phyloP scores from a whole-genome alignment of 2,113 vertebrate species.

The Stomatorhinus ivindoensis region DNA sequence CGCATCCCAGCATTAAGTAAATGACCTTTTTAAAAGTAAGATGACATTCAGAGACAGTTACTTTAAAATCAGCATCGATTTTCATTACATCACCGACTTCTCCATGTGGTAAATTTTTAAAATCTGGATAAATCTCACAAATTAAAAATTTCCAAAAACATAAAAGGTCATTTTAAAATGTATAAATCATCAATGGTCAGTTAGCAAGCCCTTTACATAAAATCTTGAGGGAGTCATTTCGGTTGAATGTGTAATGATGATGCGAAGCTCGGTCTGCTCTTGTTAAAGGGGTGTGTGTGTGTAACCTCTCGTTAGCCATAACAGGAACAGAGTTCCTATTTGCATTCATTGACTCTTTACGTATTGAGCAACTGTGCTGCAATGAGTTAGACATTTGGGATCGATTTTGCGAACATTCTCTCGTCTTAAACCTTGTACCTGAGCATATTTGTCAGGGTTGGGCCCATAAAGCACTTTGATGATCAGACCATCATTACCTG shows the following conservation, averaged over 20 bases:
- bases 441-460: not conserved
- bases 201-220: not conserved
- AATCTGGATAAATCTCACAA: not conserved
- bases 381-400: not conserved
- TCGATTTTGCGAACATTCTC: not conserved
- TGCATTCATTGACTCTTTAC: not conserved
- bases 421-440: not conserved
- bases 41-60: not conserved
- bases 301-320: not conserved
- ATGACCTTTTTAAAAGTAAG: not conserved
- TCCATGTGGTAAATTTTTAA: not conserved
- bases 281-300: not conserved
- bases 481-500: not conserved
- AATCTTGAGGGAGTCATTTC: not conserved
- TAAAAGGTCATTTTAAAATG: not conserved
- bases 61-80: not conserved
- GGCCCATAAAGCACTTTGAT: not conserved
- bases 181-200: not conserved
- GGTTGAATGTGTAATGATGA: not conserved
- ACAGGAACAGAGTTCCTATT: not conserved
- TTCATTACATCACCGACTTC: not conserved
- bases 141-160: not conserved
- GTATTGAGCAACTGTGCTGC: not conserved
- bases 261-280: not conserved
- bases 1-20: not conserved